A percentile compares a stretch with the other conserved stretches of the same genome.
Conservation (phyloP, 64 coral and sea anemone genomes). For the Montipora foliosa region DNA sequence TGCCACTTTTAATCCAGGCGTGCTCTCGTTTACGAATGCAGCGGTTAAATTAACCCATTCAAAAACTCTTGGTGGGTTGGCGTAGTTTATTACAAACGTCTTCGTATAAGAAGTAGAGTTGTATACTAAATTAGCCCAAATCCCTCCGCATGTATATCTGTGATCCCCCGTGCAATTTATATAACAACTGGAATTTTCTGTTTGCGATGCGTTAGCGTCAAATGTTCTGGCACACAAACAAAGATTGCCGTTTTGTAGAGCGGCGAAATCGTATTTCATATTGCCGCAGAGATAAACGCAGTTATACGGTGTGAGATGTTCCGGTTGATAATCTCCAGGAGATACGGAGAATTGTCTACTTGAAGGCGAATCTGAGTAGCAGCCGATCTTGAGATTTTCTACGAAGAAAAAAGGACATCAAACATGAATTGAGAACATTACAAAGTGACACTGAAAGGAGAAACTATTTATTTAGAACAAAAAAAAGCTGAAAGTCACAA, state of each 20-base stretch:
- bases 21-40: conserved; percentile 44
- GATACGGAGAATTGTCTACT: conserved; percentile 75
- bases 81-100: conserved; percentile 39
- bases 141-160: conserved; percentile 65
- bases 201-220: conserved; percentile 42
- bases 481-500: not conserved
- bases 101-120: conserved; percentile 66
- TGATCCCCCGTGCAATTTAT: conserved; percentile 65
- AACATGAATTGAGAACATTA: not conserved
- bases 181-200: conserved; percentile 39
- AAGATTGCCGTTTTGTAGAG: conserved; percentile 78
- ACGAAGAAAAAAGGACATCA: not conserved
- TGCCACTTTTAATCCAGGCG: conserved; percentile 15
- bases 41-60: conserved; percentile 34
- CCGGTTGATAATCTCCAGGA: conserved; percentile 67
- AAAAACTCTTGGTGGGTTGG: not conserved
- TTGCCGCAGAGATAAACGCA: conserved; percentile 62
- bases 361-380: conserved; percentile 52
- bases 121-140: conserved; percentile 70
- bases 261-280: conserved; percentile 62
- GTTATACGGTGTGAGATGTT: conserved; percentile 38
- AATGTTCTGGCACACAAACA: conserved; percentile 76
- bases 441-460: not conserved
- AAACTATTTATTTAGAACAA: not conserved
- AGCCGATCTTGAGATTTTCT: conserved; percentile 86